Evolutionary conservation across 1,140 invertebrate genomes (phyloP), one percentile per base, ranked within the genome.

Genomic region (Drosophila rufa): DNA sequence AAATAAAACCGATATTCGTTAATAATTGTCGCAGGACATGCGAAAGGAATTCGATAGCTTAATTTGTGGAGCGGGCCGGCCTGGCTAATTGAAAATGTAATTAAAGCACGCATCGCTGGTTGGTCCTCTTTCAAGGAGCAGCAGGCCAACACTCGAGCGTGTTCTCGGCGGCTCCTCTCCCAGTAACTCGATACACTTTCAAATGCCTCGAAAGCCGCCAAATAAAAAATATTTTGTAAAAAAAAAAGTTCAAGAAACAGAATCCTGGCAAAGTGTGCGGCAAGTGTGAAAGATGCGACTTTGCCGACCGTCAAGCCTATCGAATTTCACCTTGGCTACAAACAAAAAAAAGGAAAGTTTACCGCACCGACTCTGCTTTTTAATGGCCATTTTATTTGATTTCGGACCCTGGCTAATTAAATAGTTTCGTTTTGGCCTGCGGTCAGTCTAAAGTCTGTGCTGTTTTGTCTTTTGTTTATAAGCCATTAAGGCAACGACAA

Each of bases 21-120:
- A 80, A 92, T 92, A 92, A 92, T 91, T 92, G 91, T 84, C 80
- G 68, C 75, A 77, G 80, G 81, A 92, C 91, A 92, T 92, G 91
- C 91, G 75, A 64, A 60, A 74, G 80, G 71, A 84, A 84, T 80
- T 91, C 80, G 85, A 92, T 92, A 91, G 83, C 91, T 92, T 87
- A 82, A 92, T 92, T 91, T 79, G 73, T 65, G 76, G 75, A 50
- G 50, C 75, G 62, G 62, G 59, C 48, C 80, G 45, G 9, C 57
- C 69, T 46, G 38, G 91, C 76, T 92, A 92, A 92, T 92, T 92
- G 86, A 92, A 92, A 92, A 80, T 78, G 79, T 90, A 92, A 90
- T 90, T 90, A 90, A 90, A 74, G 86, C 79, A 90, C 86, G 82
- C 86, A 82, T 90, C 85, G 61, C 38, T 89, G 45, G 65, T 14